Conservation (phyloP, 2,113 vertebrate genomes). For the Genyomyrus donnyi region DNA sequence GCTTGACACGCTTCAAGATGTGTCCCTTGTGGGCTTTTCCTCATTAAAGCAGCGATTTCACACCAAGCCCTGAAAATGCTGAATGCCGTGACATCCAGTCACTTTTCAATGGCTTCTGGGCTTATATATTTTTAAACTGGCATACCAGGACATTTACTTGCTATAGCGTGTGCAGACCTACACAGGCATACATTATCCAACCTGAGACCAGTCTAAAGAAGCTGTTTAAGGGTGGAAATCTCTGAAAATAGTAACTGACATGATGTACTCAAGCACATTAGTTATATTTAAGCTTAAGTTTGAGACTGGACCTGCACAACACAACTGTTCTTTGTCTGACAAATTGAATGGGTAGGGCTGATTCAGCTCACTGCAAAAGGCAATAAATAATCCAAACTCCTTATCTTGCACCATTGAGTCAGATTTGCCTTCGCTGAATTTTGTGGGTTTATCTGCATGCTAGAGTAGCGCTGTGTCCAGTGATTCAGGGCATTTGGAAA, state of each 20-base stretch:
- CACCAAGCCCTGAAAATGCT: no score
- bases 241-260: constrained; percentile 68
- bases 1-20: neutral
- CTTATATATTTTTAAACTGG: neutral
- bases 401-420: neutral
- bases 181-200: neutral
- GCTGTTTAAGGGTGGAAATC: constrained; percentile 58
- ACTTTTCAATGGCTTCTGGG: neutral
- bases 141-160: neutral
- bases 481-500: neutral
- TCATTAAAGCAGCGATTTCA: neutral
- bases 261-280: constrained; percentile 66
- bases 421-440: neutral
- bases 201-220: constrained; percentile 50
- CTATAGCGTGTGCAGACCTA: neutral
- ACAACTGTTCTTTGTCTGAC: constrained; percentile 28
- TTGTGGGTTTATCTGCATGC: neutral
- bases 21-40: neutral
- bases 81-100: neutral
- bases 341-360: constrained; percentile 31
- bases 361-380: constrained; percentile 33
- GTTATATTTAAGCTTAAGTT: constrained; percentile 56
- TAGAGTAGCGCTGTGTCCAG: neutral
- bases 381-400: constrained; percentile 15
- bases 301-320: constrained; percentile 14